Evolutionary conservation across 1,140 invertebrate genomes (phyloP).

Genomic region (Portunus trituberculatus): DNA sequence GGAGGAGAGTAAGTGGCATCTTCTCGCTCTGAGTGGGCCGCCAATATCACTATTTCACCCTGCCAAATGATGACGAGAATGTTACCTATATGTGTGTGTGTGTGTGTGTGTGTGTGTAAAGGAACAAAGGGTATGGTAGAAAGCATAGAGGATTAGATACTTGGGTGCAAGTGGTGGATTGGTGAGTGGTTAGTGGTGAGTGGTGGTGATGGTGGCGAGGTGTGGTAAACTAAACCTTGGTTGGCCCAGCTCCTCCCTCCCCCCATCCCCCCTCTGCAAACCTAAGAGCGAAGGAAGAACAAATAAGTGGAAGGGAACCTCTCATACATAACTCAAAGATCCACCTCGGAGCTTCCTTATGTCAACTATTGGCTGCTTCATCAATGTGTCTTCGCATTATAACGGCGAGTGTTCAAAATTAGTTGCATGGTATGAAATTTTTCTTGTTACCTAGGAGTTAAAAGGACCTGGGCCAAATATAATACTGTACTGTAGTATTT

Average conservation of each 20-base stretch:
- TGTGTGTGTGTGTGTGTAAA: too few relatives aligned
- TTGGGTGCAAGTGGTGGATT: not conserved
- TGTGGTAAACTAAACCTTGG: not conserved
- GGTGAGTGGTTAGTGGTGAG: not conserved
- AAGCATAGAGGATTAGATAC: too few relatives aligned
- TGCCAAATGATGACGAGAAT: too few relatives aligned
- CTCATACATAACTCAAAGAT: too few relatives aligned
- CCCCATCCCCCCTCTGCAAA: not conserved
- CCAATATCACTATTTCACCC: too few relatives aligned
- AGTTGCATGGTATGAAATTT: not conserved
- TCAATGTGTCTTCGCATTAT: not conserved
- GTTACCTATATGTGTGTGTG: too few relatives aligned
- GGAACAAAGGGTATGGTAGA: too few relatives aligned
- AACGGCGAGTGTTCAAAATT: slow-evolving; percentile 2
- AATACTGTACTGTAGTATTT: not conserved
- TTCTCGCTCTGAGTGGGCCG: too few relatives aligned
- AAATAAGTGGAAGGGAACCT: too few relatives aligned
- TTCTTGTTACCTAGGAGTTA: not conserved
- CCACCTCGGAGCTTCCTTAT: not conserved
- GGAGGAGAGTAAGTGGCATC: too few relatives aligned
- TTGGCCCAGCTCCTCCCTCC: slow-evolving; percentile 6
- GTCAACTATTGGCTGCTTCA: not conserved
- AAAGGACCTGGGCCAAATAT: not conserved
- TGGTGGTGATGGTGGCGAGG: not conserved
- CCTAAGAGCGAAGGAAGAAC: not conserved